Base-by-base conservation (phyloP, 2,888 invertebrate species). In the Sipha maydis region DNA sequence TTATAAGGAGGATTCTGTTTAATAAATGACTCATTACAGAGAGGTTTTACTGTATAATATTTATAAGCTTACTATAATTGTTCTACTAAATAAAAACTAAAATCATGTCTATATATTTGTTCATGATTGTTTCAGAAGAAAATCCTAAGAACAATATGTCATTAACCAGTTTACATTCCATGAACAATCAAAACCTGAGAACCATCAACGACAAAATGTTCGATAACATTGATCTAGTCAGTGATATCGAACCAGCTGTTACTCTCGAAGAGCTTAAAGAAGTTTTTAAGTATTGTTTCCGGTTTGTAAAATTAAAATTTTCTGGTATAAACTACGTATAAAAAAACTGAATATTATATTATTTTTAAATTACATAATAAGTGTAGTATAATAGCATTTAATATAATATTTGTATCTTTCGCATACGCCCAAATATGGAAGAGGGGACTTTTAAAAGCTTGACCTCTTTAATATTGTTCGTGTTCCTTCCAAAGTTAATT, bases 261-360 rank as follows among this genome's bases (percentile, higher is more conserved):
- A 88, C 88, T 14, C 61, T 88, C 4, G 88, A 88, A 76, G 88
- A 88, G 19, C 82, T 88, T 31, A 80, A 88, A 75, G 88, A 67
- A 82, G 88, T 88, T 61, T 88, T 88, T 48, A 88, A 88, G 75
- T 88, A 88, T 67, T 88, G 88, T 76, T 88, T 88, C 41, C 79
- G 88, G 88, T 82, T 67, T 41, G 73, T 48, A 79, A 7, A 41
- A 28, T 31, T 17, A 71, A 31, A 71, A 71, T 17, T 21, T 28
- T 28, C n/a, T 69, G 17, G 28, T n/a, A n/a, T n/a, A n/a, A n/a
- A n/a, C n/a, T n/a, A n/a, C n/a, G n/a, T n/a, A n/a, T n/a, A n/a
- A n/a, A n/a, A n/a, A n/a, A n/a, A n/a, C n/a, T n/a, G n/a, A n/a
- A n/a, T n/a, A n/a, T n/a, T n/a, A n/a, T n/a, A 61, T 61, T 61